Base-by-base conservation (phyloP, 2,797 vertebrate species). In the Acipenser ruthenus region DNA sequence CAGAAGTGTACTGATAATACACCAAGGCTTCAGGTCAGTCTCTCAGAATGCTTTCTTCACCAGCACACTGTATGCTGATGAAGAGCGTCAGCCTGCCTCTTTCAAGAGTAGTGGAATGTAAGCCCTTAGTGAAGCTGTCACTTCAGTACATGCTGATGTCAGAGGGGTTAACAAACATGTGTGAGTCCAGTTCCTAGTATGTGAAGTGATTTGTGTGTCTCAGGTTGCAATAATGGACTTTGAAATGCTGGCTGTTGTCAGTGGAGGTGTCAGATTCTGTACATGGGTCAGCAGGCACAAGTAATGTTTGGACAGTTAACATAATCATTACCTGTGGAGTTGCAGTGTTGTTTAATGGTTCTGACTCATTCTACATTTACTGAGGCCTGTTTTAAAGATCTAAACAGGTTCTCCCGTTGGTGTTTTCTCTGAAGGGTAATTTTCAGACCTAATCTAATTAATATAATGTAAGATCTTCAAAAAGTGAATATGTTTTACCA, bases 71-170 rank as follows among this genome's bases (percentile, higher is more conserved):
- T n/a, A 7, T 48, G 8, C 18, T 64, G 62, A 53, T 68, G 67
- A 6, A 66, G 55, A 68, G 71, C 71, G 65, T 65, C 47, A 60
- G 65, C 62, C 63, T 13, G 56, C 70, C 70, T 50, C 58, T 71
- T 71, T 75, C 62, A 48, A 37, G 37, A 37, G 7, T n/a, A 15
- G 68, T 76, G 79, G 79, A 82, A 83, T 82, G 81, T 18, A 59
- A 15, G 55, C 6, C 10, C n/a, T 58, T 58, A 58, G 12, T 58
- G 55, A 58, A 58, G 52, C 12, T 6, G 8, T 68, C 48, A 12
- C 53, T 70, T 75, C 76, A 77, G 73, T 60, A 68, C 74, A 75
- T 79, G 23, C 49, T 62, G 60, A 15, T 48, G 60, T 3, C 6
- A 7, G 12, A 62, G 23, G 60, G 68, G 68, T 75, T 72, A 64